phyloP scores from a whole-genome alignment of 2,113 vertebrate species.

The Xiphorhynchus elegans region DNA sequence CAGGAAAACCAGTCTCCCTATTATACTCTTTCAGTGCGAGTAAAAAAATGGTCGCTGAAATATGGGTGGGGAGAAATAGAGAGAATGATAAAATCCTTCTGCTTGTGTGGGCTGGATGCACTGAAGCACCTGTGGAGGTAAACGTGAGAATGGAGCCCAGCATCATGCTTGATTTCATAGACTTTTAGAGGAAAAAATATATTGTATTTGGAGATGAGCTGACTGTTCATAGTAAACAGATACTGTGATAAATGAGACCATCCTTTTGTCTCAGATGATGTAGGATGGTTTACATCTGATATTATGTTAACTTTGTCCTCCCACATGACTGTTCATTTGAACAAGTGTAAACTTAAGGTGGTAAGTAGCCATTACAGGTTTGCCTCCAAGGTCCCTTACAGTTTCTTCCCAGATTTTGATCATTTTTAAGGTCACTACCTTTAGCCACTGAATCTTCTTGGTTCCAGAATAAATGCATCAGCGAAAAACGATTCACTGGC shows the following conservation, averaged over 20 bases:
- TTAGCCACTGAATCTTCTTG: not conserved
- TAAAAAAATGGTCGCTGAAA: not conserved
- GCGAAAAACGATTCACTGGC: not conserved
- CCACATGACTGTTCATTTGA: not conserved
- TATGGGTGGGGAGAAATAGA: not conserved
- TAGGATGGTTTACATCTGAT: not conserved
- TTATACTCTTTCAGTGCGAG: not conserved
- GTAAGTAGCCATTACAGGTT: fast-evolving
- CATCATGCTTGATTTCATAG: not conserved
- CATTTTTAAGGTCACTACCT: not conserved
- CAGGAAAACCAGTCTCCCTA: not conserved
- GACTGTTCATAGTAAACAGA: not conserved
- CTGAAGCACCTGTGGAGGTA: not conserved
- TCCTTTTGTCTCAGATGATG: not conserved
- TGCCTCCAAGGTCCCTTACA: not conserved
- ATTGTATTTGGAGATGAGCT: not conserved
- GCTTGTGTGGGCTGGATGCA: not conserved
- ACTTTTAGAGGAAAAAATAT: not conserved
- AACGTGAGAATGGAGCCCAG: not conserved
- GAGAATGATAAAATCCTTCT: not conserved
- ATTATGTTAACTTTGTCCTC: not conserved
- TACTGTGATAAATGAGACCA: not conserved
- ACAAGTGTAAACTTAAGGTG: not conserved
- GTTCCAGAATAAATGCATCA: not conserved
- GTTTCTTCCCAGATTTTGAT: not conserved